These are phyloP conservation scores for Salminus brasiliensis DNA, from an alignment of 2,113 vertebrate species.

Conservation along the genomic window DNA sequence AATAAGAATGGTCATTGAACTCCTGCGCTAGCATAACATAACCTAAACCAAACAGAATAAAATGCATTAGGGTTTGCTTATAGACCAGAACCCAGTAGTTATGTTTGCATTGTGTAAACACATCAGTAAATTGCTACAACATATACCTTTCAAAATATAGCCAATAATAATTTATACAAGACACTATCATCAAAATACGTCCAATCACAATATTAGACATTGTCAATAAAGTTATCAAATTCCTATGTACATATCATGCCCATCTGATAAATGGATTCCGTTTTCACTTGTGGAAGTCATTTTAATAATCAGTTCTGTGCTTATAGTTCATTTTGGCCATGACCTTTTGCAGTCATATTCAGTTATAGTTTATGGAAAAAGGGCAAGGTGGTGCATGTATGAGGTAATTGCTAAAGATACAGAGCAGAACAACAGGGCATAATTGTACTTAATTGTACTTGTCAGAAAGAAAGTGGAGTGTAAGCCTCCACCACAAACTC, in stretches of 20 bases:
- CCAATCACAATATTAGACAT: too few species aligned
- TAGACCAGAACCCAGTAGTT: too few species aligned
- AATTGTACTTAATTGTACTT: slow-evolving; percentile 35
- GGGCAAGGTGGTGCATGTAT: neutral
- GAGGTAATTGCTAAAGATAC: slow-evolving; percentile 17
- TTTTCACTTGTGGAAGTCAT: slow-evolving; percentile 9
- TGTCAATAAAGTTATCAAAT: too few species aligned
- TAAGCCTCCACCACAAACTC: slow-evolving; percentile 7
- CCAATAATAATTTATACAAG: too few species aligned
- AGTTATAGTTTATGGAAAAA: slow-evolving; percentile 12
- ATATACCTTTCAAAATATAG: too few species aligned
- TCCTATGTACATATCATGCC: neutral
- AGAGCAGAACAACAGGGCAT: neutral
- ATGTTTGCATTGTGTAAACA: too few species aligned
- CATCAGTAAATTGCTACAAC: too few species aligned
- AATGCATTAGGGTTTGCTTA: too few species aligned
- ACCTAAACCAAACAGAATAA: too few species aligned
- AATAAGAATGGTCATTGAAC: too few species aligned
- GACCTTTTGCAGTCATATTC: slow-evolving; percentile 12
- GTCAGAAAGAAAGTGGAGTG: slow-evolving; percentile 6
- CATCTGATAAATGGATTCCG: neutral
- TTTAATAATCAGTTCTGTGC: neutral
- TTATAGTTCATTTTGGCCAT: slow-evolving; percentile 21
- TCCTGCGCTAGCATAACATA: too few species aligned
- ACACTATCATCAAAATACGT: too few species aligned